Evolutionary conservation across 2,888 invertebrate species (phyloP).

Genomic region (Caenorhabditis plicata): DNA sequence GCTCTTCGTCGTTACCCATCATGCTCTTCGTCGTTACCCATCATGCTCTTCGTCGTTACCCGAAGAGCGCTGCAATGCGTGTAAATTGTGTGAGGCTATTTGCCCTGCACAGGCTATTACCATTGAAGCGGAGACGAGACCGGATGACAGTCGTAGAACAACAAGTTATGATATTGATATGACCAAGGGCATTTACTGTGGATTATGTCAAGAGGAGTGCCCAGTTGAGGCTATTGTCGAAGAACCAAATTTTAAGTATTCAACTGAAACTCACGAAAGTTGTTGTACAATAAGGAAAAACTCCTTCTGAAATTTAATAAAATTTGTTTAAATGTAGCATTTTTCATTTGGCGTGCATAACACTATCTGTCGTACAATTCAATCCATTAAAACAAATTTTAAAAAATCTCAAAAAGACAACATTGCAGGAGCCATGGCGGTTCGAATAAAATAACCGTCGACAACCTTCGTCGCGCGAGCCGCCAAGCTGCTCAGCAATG

Average conservation of each 20-base stretch:
- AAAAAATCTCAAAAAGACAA: too few species aligned
- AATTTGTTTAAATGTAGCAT: too few species aligned
- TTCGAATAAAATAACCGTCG: conserved; percentile 9
- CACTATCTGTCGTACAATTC: too few species aligned
- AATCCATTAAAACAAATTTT: not conserved
- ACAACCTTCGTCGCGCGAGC: conserved; percentile 15
- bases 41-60: too few species aligned
- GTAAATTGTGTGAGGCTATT: conserved; percentile 97
- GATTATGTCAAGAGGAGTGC: conserved; percentile 98
- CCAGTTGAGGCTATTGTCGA: conserved; percentile 98
- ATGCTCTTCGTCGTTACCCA: too few species aligned
- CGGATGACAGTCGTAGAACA: conserved; percentile 93
- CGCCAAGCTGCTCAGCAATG: conserved; percentile 26
- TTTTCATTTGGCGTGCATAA: too few species aligned
- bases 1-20: conserved; percentile 90
- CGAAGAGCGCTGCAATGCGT: conserved; percentile 97
- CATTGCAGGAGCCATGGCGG: conserved; percentile 16
- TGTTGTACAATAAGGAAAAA: conserved; percentile 97
- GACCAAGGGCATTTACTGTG: conserved; percentile 97
- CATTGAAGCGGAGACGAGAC: conserved; percentile 95
- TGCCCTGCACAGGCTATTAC: conserved; percentile 98
- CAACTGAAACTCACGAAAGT: conserved; percentile 97
- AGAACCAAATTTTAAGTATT: conserved; percentile 99
- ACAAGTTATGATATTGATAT: conserved; percentile 99
- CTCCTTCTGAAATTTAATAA: too few species aligned